These are phyloP conservation scores for Biston stratarius DNA, from an alignment of 2,888 invertebrate species.

Conservation along the genomic window DNA sequence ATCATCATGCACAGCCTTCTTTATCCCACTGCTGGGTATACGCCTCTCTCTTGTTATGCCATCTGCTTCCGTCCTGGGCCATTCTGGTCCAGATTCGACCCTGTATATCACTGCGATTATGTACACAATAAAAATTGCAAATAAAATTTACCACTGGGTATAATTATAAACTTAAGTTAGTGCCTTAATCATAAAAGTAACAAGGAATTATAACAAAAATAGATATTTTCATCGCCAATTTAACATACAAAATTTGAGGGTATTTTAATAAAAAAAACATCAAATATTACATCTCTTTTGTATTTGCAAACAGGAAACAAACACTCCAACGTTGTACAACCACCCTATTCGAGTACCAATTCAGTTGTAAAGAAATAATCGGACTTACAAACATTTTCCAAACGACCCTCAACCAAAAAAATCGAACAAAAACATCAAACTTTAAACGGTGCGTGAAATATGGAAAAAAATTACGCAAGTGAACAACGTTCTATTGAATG, in stretches of 20 bases:
- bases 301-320: conserved; percentile 68
- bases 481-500: conserved; percentile 78
- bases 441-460: conserved; percentile 80
- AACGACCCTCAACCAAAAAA: conserved; percentile 62
- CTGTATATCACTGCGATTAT: no score
- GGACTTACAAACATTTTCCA: conserved; percentile 59
- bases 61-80: no score
- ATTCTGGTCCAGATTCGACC: no score
- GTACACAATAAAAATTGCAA: not conserved
- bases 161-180: not conserved
- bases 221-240: conserved; percentile 5
- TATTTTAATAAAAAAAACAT: conserved; percentile 13
- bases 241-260: not conserved
- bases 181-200: conserved; percentile 1
- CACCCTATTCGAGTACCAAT: conserved; percentile 53
- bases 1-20: no score
- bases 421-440: conserved; percentile 62
- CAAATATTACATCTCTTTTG: conserved; percentile 18
- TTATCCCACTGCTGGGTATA: no score
- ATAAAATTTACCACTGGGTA: not conserved
- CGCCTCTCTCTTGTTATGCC: no score
- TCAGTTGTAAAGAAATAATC: conserved; percentile 63
- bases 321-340: conserved; percentile 63
- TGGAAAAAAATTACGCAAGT: conserved; percentile 81
- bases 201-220: conserved; percentile 8